These are phyloP conservation scores for Adineta ricciae DNA, from an alignment of 2,888 invertebrate species.

Conservation along the genomic window DNA sequence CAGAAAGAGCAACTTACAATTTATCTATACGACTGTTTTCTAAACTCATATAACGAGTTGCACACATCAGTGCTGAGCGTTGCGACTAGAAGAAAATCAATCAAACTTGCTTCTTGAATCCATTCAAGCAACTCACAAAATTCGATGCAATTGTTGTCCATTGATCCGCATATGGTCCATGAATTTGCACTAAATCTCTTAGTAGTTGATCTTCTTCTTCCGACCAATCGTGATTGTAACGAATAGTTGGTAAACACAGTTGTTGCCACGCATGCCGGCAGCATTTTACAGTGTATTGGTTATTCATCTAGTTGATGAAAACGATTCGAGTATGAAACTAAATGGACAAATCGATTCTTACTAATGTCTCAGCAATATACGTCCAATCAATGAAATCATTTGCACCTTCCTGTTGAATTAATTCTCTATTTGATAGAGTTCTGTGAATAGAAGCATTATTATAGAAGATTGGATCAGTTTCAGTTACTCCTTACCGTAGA, in stretches of 20 bases:
- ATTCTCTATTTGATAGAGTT: background rate
- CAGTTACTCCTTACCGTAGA: background rate
- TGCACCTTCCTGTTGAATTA: background rate
- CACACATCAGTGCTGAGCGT: background rate
- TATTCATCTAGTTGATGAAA: background rate
- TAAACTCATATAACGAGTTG: constrained; percentile 7
- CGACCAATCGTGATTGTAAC: background rate
- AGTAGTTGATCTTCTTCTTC: background rate
- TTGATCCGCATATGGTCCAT: background rate
- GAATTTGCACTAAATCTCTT: background rate
- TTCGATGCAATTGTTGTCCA: background rate
- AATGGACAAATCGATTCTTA: background rate
- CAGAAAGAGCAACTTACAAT: background rate
- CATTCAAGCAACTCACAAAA: background rate
- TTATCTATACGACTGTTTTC: background rate
- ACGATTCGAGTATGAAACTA: background rate
- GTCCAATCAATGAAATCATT: background rate
- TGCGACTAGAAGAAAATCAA: background rate
- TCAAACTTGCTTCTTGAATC: no score
- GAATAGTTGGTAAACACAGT: background rate
- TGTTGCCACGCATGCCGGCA: background rate
- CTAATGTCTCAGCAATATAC: background rate
- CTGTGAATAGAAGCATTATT: background rate
- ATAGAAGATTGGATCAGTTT: no score
- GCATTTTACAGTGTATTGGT: background rate